Percentiles rank a stretch among this genome's conserved stretches.
phyloP scores from a whole-genome alignment of 2,797 vertebrate species.

The Sylvia borin region DNA sequence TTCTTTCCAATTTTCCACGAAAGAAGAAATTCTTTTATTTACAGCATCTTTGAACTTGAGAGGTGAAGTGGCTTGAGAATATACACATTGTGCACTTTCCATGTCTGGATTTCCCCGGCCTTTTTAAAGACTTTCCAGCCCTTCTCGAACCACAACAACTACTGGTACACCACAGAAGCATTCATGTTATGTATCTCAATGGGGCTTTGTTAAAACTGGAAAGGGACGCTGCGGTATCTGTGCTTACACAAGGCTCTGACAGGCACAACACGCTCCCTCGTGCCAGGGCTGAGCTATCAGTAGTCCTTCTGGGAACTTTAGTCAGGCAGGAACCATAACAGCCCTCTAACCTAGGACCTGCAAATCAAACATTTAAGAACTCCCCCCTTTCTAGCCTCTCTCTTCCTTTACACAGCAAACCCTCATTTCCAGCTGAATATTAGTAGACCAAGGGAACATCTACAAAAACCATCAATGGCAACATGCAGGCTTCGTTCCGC shows the following conservation, averaged over 20 bases:
- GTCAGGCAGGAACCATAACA: not conserved
- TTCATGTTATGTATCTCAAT: conserved; percentile 5
- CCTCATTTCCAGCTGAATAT: not conserved
- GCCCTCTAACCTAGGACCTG: not conserved
- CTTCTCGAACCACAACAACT: conserved; percentile 4
- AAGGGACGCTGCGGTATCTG: not conserved
- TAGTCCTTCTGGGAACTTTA: not conserved
- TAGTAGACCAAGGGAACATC: not conserved
- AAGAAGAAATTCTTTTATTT: not conserved
- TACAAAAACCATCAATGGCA: not conserved
- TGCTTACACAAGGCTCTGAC: not conserved
- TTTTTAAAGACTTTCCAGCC: conserved; percentile 27
- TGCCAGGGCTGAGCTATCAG: not conserved
- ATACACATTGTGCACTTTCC: not conserved
- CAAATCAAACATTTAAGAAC: not conserved
- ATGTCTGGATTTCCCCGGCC: not conserved
- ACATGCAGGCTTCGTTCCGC: fast-evolving
- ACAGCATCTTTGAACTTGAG: not conserved
- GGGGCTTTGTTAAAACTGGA: conserved; percentile 12
- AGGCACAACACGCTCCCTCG: not conserved
- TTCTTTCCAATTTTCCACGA: not conserved
- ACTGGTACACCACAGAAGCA: conserved; percentile 8
- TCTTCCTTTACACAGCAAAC: not conserved
- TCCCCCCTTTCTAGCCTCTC: not conserved
- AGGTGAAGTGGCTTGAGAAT: not conserved